Conservation (phyloP, 2,797 vertebrate species). For the Sphenopsis melanotis region DNA sequence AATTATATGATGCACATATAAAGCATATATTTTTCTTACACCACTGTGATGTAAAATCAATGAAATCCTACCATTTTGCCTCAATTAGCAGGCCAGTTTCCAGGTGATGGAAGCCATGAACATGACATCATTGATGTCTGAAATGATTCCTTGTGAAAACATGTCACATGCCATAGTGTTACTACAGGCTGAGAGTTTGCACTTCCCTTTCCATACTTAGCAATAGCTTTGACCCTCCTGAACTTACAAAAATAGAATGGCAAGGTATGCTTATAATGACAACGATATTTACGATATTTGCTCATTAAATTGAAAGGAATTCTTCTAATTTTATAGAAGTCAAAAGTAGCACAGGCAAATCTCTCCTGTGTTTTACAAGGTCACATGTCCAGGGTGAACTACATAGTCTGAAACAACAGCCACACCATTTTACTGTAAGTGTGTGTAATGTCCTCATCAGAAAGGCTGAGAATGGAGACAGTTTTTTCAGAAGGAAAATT, state of each 20-base stretch:
- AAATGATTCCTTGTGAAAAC: neutral
- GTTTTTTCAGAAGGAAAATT: neutral
- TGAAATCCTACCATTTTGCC: neutral
- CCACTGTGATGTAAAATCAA: neutral
- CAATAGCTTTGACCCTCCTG: neutral
- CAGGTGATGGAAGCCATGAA: neutral
- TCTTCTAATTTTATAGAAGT: neutral
- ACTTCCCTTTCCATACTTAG: neutral
- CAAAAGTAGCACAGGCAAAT: neutral
- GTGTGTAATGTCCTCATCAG: neutral
- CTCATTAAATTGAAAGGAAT: neutral
- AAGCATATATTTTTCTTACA: neutral
- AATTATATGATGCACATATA: neutral
- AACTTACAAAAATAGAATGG: neutral
- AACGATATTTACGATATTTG: neutral
- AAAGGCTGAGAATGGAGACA: neutral
- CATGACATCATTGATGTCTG: neutral
- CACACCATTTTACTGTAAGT: neutral
- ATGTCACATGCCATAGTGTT: neutral
- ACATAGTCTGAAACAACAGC: neutral
- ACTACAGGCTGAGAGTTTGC: neutral
- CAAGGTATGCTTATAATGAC: neutral
- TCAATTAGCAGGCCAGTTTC: neutral
- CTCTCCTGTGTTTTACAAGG: neutral
- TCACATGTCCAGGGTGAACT: neutral